Base-by-base conservation (phyloP, 2,888 invertebrate species). In the Microctonus hyperodae region DNA sequence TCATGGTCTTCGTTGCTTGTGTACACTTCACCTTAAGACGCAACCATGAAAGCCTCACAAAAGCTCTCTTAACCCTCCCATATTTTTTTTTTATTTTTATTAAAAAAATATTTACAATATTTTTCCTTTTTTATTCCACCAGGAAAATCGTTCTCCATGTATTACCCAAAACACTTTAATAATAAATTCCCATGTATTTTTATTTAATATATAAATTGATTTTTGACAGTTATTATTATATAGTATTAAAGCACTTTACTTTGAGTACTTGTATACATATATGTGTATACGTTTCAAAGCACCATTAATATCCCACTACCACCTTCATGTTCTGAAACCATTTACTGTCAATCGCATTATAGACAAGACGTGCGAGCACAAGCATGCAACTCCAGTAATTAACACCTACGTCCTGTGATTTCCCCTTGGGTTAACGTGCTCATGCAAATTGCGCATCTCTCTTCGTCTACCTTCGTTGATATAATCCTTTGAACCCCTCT, bases 371-470 rank as follows among this genome's bases (percentile, higher is more conserved):
- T 58, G 62, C 51, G 33, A 44, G 25, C 22, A 13, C 56, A 44
- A 64, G 58, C 64, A 53, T 60, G 48, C 55, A 69, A 64, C 69
- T 64, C 64, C 50, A 67, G 59, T 67, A 71, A 72, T 71, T 67
- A 67, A 67, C 72, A 74, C 71, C 67, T 67, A 59, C 67, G 51
- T 71, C 71, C 58, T 66, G 64, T 79, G 76, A 80, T 80, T 80
- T 80, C 78, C 78, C 77, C 72, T 71, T 69, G 77, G 78, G 75
- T 75, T 73, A 72, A 69, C 74, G 70, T 62, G 31, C 51, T 58
- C 58, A 51, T 67, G 62, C 74, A 76, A 77, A 77, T 75, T 76
- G 72, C 75, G 58, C 62, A 58, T 62, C 53, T 62, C 53, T 22
- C 53, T 23, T 20, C 33, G 16, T 51, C 28, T 51, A 20, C 53